Base-by-base conservation (phyloP, 2,888 invertebrate species). In the Drosophila anomalipes region DNA sequence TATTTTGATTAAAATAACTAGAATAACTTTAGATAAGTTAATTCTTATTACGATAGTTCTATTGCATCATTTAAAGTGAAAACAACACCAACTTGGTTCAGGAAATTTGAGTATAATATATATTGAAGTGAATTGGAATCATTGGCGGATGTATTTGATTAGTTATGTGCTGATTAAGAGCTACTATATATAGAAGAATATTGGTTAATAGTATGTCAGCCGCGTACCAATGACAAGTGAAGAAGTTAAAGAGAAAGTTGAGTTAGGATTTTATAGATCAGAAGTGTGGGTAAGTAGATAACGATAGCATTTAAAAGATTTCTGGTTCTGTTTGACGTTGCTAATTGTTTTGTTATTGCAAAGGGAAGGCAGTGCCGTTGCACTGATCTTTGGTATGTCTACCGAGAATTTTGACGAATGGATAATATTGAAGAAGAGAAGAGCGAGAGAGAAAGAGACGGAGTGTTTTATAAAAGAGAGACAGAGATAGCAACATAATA, bases 301-400 rank as follows among this genome's bases (percentile, higher is more conserved):
- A 91, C 92, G 92, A 92, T 91, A 92, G 91, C 92, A 92, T 92
- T 91, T 92, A 90, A 90, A 92, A 90, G 79, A 70, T 75, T 75
- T 82, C 71, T 82, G 67, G 28, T 82, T 67, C 63, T 60, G 72
- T 60, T 51, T 70, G 58, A 74, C 72, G 80, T 79, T 72, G 73
- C 74, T 79, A 28, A 51, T 59, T 62, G 26, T 41, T 65, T 49
- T 73, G 44, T 52, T 76, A 22, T 39, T 9, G 37, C 37, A 33
- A 28, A 33, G 28, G 33, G 57, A 16, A 47, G 47, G 19, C 26
- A 53, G 64, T 64, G 72, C 70, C 69, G 44, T 62, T 49, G 70
- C 84, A 71, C 72, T 63, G 51, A 66, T 59, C 28, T 69, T 69
- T 81, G 76, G 72, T 68, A 70, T 67, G 52, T 30, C 10, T 70